Percentiles rank a stretch among this genome's conserved stretches.
These are phyloP conservation scores for Characodon lateralis DNA, from an alignment of 2,797 vertebrate genomes.

Conservation along the genomic window DNA sequence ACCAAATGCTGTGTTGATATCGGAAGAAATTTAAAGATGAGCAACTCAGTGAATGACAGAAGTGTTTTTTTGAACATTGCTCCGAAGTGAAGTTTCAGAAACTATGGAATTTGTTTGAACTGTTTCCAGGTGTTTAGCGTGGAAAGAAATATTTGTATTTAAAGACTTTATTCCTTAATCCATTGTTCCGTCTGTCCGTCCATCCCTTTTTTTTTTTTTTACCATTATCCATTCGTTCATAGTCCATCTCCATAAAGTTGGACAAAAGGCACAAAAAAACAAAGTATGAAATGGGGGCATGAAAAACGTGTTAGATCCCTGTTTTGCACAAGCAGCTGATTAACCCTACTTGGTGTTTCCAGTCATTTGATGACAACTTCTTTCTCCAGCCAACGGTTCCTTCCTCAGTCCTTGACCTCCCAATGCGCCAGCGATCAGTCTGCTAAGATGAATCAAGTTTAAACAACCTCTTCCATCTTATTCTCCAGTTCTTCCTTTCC, in stretches of 20 bases:
- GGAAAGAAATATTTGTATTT: neutral
- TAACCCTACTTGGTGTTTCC: conserved; percentile 39
- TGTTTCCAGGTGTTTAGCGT: no score
- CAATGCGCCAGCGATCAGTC: conserved; percentile 11
- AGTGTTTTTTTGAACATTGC: no score
- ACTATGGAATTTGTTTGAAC: no score
- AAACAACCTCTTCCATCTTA: conserved; percentile 9
- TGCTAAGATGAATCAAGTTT: conserved; percentile 22
- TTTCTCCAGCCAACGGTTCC: conserved; percentile 1
- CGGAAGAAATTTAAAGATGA: neutral
- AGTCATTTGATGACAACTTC: conserved; percentile 35
- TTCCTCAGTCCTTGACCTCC: conserved; percentile 39
- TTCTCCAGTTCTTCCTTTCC: conserved; percentile 26
- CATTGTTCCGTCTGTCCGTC: no score
- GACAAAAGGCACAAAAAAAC: neutral
- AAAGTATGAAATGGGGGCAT: neutral
- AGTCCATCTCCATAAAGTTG: neutral
- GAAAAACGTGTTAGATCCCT: neutral
- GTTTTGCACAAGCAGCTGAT: conserved; percentile 30
- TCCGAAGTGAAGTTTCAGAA: no score
- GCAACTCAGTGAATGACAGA: no score
- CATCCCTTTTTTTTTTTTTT: no score
- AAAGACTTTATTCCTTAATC: neutral
- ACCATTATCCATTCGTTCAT: neutral
- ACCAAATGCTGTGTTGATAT: neutral